phyloP scores from a whole-genome alignment of 2,113 vertebrate species.

The Anthoscopus minutus region DNA sequence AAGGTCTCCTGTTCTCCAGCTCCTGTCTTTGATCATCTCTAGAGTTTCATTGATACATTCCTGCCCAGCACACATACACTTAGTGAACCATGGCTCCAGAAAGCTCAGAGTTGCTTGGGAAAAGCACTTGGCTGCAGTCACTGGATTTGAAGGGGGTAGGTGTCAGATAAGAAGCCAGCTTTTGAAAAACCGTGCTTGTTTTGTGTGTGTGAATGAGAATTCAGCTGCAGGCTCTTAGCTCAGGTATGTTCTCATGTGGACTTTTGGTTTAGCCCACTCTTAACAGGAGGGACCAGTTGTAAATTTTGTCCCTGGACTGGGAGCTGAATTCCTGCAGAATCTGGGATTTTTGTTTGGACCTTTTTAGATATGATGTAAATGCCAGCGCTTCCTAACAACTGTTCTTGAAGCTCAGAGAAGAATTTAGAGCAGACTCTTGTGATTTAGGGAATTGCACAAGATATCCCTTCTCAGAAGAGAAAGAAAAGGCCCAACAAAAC shows the following conservation, averaged over 20 bases:
- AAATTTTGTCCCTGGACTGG: neutral
- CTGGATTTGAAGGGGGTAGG: neutral
- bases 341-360: slow-evolving; percentile 1
- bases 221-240: slow-evolving; percentile 27
- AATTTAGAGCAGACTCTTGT: slow-evolving; percentile 6
- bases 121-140: neutral
- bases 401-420: neutral
- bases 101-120: neutral
- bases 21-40: neutral
- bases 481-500: slow-evolving; percentile 22
- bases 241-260: slow-evolving; percentile 12
- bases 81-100: slow-evolving; percentile 30
- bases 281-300: slow-evolving; percentile 44
- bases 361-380: slow-evolving; percentile 31
- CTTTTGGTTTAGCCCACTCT: neutral
- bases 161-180: neutral
- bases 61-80: neutral
- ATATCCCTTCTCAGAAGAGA: slow-evolving; percentile 13
- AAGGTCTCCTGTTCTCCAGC: neutral
- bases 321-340: slow-evolving; percentile 35
- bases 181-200: neutral
- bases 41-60: slow-evolving; percentile 27
- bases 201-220: neutral
- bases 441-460: slow-evolving; percentile 16
- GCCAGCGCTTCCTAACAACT: slow-evolving; percentile 50